These are phyloP conservation scores for Electrona antarctica DNA, from an alignment of 2,113 vertebrate species.

Conservation along the genomic window DNA sequence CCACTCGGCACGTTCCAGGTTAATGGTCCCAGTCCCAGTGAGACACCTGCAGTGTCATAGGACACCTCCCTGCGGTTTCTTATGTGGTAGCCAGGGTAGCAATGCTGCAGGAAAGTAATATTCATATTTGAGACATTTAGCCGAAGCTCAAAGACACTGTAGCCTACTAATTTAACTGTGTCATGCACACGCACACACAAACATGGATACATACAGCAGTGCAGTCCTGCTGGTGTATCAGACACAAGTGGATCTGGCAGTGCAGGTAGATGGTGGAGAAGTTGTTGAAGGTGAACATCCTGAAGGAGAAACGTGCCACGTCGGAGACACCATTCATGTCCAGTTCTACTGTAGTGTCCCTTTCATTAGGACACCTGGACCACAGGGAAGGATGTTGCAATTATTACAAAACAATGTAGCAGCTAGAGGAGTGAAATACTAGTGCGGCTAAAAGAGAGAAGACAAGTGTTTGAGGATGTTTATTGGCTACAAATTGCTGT, in stretches of 20 bases:
- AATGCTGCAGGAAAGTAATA: slow-evolving; percentile 50
- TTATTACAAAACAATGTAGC: not conserved
- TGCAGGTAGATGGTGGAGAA: slow-evolving; percentile 66
- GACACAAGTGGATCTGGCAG: slow-evolving; percentile 72
- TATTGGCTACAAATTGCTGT: not conserved
- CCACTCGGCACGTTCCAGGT: not conserved
- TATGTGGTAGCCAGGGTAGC: slow-evolving; percentile 37
- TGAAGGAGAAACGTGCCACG: slow-evolving; percentile 73
- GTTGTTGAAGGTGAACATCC: slow-evolving; percentile 66
- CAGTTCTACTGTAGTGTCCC: slow-evolving; percentile 62
- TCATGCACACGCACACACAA: not conserved
- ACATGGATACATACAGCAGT: slow-evolving; percentile 44
- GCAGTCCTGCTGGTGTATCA: slow-evolving; percentile 51
- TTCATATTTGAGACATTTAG: not conserved
- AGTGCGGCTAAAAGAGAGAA: not conserved
- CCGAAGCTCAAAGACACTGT: not conserved
- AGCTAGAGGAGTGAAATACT: not conserved
- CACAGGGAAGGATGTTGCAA: not conserved
- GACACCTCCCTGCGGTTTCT: slow-evolving; percentile 32
- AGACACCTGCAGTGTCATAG: slow-evolving; percentile 49
- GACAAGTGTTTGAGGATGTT: not conserved
- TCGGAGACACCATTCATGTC: slow-evolving; percentile 67
- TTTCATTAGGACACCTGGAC: slow-evolving; percentile 70
- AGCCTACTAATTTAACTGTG: too few relatives aligned
- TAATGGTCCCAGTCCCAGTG: slow-evolving; percentile 54